Percentiles rank a stretch among this genome's conserved stretches.
Evolutionary conservation across 2,888 invertebrate species (phyloP).

Genomic region (Marronus borbonicus): DNA sequence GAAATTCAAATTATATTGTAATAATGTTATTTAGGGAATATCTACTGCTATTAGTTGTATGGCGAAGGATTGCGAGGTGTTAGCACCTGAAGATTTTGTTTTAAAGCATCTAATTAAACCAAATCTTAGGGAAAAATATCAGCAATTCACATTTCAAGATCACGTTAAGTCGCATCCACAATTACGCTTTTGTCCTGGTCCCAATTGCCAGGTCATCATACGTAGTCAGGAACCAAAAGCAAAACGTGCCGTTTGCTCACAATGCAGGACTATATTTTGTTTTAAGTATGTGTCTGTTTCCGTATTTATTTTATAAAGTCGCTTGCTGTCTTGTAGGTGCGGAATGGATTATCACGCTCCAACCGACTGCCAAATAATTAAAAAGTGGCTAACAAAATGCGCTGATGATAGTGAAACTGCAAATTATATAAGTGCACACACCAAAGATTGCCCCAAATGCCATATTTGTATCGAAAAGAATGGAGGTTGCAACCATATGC

Average conservation of each 20-base stretch:
- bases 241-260: constrained; percentile 89
- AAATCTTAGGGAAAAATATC: constrained; percentile 90
- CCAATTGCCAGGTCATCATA: constrained; percentile 93
- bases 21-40: constrained; percentile 72
- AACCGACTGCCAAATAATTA: constrained; percentile 95
- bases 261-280: constrained; percentile 94
- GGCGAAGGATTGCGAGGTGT: constrained; percentile 93
- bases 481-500: constrained; percentile 99
- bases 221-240: constrained; percentile 87
- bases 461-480: constrained; percentile 99
- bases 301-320: not conserved
- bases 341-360: constrained; percentile 99
- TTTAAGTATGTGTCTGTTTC: constrained; percentile 70
- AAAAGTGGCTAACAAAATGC: constrained; percentile 99
- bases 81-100: constrained; percentile 98
- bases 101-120: constrained; percentile 88
- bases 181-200: constrained; percentile 94
- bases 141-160: constrained; percentile 96
- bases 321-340: constrained; percentile 77
- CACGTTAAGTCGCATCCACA: constrained; percentile 95
- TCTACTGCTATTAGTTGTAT: constrained; percentile 95
- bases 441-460: constrained; percentile 97
- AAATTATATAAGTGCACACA: constrained; percentile 99
- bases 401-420: constrained; percentile 99
- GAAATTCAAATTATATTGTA: not conserved